Conservation (phyloP, 2,113 vertebrate genomes). For the Litocranius walleri region DNA sequence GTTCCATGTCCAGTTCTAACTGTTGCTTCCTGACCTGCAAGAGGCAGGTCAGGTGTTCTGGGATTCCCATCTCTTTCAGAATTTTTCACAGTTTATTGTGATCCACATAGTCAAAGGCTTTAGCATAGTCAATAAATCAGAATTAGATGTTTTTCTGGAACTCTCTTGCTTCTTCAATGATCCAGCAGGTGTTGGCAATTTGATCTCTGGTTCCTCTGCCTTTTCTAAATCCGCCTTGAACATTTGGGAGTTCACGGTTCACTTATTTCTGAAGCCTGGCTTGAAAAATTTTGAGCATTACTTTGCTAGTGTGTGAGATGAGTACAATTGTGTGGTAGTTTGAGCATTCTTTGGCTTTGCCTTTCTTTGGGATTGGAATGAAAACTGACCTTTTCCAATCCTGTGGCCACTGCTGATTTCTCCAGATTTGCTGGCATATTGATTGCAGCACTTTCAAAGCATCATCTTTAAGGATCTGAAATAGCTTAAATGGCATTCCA, state of each 20-base stretch:
- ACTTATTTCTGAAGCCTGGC: neutral
- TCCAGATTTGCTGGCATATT: neutral
- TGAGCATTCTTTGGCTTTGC: neutral
- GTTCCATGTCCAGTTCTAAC: neutral
- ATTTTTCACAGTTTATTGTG: neutral
- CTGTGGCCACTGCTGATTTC: neutral
- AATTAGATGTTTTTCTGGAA: neutral
- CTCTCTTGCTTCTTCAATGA: neutral
- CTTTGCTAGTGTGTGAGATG: neutral
- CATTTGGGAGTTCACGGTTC: neutral
- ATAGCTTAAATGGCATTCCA: neutral
- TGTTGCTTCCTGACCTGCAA: neutral
- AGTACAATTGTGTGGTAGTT: accelerated
- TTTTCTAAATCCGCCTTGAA: neutral
- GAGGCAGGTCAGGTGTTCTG: neutral
- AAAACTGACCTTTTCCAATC: neutral
- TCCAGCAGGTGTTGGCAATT: neutral
- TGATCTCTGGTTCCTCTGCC: neutral
- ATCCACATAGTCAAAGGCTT: neutral
- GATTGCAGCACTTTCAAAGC: neutral
- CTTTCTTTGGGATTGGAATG: neutral
- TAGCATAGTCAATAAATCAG: neutral
- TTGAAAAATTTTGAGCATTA: neutral
- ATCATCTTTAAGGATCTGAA: neutral
- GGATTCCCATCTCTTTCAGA: neutral